Base-by-base conservation (phyloP, 2,797 vertebrate species). In the Hydrophis major region DNA sequence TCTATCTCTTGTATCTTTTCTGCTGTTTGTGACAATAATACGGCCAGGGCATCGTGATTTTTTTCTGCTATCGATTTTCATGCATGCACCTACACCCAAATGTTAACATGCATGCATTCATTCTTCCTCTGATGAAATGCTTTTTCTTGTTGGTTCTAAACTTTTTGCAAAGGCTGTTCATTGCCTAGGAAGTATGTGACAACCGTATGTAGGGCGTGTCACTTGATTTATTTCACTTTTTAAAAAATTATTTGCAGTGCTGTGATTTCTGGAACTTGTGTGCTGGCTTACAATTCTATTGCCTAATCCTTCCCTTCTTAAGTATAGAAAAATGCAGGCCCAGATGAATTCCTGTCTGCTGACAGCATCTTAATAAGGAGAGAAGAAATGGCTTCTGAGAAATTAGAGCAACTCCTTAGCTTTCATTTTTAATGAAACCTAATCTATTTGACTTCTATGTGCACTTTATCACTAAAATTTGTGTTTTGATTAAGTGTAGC, bases 341-440 rank as follows among this genome's bases (percentile, higher is more conserved):
- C 32, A 94, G 94, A 28, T 61, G 14, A 94, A 91, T 93, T 94
- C 28, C 20, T 86, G 56, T 94, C 93, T 92, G 78, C 91, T 95
- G 93, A 95, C 66, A 86, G 94, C 92, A 95, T 95, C 78, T 56
- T 90, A 63, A 87, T 69, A 56, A 91, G 89, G 32, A 47, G 37
- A 57, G n/a, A 50, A 69, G 55, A 86, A 59, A 37, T 13, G 20
- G 27, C 66, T 61, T 53, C 28, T 91, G 91, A 88, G 91, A 93
- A 94, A 95, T 91, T 94, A 20, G 25, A 95, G 60, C 63, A 93
- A 94, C 63, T 93, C 94, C 93, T 12, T 86, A 87, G 3, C 86
- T 59, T 57, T 89, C 2, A 57, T 74, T 55, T 53, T 55, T n/a
- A 87, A 55, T 50, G 27, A 87, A 55, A 55, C 14, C 1, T 11